These are phyloP conservation scores for Chalcis sispes DNA, from an alignment of 2,888 invertebrate species.

Conservation along the genomic window DNA sequence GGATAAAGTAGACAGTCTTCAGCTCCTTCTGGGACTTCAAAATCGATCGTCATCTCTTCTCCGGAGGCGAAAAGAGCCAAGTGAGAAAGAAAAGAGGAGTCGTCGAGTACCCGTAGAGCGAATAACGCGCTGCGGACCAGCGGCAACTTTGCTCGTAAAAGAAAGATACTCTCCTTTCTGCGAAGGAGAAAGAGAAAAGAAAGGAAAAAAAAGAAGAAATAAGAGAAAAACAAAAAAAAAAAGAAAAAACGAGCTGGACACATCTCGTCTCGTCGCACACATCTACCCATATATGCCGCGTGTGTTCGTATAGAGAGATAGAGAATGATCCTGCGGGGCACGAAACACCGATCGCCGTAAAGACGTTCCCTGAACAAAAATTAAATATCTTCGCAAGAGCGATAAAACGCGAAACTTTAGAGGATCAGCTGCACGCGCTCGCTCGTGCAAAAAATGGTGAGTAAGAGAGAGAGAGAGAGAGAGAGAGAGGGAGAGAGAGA, in stretches of 20 bases:
- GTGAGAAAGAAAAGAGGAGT: neutral
- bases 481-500: too few species aligned
- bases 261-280: slow-evolving; percentile 33
- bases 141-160: slow-evolving; percentile 51
- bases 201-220: neutral
- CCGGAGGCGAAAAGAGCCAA: neutral
- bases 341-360: slow-evolving; percentile 64
- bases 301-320: too few species aligned
- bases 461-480: too few species aligned
- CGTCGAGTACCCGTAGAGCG: neutral
- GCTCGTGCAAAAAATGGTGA: slow-evolving; percentile 1
- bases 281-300: neutral
- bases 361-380: slow-evolving; percentile 67
- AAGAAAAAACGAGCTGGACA: neutral
- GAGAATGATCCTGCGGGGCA: slow-evolving; percentile 15
- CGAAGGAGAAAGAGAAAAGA: slow-evolving; percentile 13
- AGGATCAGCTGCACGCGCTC: slow-evolving; percentile 57
- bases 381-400: slow-evolving; percentile 70
- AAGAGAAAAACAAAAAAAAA: too few species aligned
- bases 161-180: slow-evolving; percentile 53
- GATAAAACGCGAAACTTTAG: slow-evolving; percentile 69
- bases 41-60: slow-evolving; percentile 51
- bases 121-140: too few species aligned
- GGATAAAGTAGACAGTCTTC: slow-evolving; percentile 38
- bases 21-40: slow-evolving; percentile 31